Percentiles rank a stretch among this genome's conserved stretches.
phyloP scores from a whole-genome alignment of 2,888 invertebrate species.

The Gisinianus flammeolus region DNA sequence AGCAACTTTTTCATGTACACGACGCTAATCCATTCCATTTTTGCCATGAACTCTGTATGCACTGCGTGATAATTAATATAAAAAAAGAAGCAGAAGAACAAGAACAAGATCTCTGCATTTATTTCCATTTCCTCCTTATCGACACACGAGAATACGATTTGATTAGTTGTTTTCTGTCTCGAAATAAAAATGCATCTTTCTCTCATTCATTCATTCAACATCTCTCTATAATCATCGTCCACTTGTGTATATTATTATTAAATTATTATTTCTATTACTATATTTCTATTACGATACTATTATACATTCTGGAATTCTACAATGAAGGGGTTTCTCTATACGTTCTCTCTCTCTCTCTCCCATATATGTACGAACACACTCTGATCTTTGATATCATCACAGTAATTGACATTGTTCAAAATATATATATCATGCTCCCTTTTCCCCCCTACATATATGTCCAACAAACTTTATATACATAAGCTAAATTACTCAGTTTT shows the following conservation, averaged over 20 bases:
- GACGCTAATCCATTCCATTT: not conserved
- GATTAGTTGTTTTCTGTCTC: not conserved
- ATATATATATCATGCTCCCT: no score
- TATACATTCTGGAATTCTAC: not conserved
- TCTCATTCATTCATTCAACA: not conserved
- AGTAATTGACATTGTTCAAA: no score
- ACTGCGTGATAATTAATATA: not conserved
- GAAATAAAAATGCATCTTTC: not conserved
- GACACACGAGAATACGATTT: not conserved
- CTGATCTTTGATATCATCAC: no score
- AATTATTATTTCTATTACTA: no score
- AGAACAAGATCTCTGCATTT: not conserved
- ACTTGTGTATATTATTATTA: no score
- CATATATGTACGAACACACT: no score
- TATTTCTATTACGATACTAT: not conserved
- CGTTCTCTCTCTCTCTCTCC: no score
- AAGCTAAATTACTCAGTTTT: no score
- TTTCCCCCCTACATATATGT: no score
- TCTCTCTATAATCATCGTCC: no score
- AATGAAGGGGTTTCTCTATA: not conserved
- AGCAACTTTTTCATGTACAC: not conserved
- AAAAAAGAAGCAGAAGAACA: not conserved
- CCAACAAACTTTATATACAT: no score
- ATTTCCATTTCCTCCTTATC: not conserved
- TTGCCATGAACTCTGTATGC: constrained; percentile 18